Conservation (phyloP, 2,888 invertebrate genomes). For the Ethmia dodecea region DNA sequence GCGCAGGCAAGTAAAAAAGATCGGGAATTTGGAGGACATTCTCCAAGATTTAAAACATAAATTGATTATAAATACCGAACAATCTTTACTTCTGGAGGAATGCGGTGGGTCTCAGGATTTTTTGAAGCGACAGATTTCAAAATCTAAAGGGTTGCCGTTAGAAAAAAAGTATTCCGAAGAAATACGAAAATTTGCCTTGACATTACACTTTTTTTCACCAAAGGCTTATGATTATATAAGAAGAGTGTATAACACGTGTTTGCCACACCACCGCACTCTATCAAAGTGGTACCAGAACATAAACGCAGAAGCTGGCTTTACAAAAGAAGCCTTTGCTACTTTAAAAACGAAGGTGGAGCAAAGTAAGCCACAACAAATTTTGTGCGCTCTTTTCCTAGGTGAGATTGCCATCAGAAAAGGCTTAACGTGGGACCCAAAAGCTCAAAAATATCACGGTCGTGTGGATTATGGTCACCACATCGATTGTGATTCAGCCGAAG, state of each 20-base stretch:
- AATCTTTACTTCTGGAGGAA: no score
- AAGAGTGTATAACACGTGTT: conserved; percentile 5
- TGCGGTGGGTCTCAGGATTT: no score
- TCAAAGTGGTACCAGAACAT: conserved; percentile 11
- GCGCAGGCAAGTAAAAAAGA: no score
- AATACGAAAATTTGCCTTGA: conserved; percentile 10
- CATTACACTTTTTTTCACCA: conserved; percentile 11
- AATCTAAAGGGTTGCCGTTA: conserved; percentile 8
- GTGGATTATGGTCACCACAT: conserved; percentile 9
- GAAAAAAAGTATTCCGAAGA: conserved; percentile 7
- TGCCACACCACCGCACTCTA: conserved; percentile 13
- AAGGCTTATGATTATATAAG: conserved; percentile 12
- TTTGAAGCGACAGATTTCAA: conserved; percentile 7
- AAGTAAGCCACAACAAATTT: neutral
- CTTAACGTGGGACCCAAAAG: conserved; percentile 11
- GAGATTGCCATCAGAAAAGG: conserved; percentile 15
- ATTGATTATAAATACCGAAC: no score
- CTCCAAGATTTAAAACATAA: no score
- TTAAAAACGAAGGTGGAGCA: conserved; percentile 7
- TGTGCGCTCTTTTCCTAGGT: conserved; percentile 11
- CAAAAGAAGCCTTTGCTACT: conserved; percentile 10
- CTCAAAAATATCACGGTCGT: conserved; percentile 7
- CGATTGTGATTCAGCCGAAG: conserved; percentile 6
- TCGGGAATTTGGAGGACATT: no score
- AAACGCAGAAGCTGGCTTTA: conserved; percentile 13